Evolutionary conservation across 1,140 invertebrate species (phyloP).

Genomic region (Octopus bimaculoides): DNA sequence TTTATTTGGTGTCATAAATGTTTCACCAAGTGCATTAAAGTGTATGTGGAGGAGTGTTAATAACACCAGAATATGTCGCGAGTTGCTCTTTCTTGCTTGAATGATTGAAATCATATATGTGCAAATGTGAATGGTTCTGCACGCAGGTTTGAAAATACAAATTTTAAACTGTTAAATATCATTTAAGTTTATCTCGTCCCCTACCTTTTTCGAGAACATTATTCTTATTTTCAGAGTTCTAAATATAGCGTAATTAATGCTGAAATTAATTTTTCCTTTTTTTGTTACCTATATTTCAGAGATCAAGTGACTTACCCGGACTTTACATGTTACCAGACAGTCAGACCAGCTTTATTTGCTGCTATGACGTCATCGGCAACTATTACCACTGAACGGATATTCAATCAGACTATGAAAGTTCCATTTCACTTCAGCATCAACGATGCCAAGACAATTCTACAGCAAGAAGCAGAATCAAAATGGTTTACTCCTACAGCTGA

Average conservation of each 20-base stretch:
- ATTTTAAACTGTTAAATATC: no score
- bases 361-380: background rate
- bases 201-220: no score
- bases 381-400: background rate
- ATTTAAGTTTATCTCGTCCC: background rate
- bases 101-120: no score
- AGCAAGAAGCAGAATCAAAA: conserved; percentile 48
- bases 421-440: background rate
- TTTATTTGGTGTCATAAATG: no score
- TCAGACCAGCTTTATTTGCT: background rate
- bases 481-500: conserved; percentile 38
- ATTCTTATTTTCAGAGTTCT: no score
- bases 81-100: no score
- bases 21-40: no score
- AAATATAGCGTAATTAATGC: background rate
- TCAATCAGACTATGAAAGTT: background rate
- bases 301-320: background rate
- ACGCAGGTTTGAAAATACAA: no score
- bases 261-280: background rate
- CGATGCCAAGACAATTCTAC: background rate
- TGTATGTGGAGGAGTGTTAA: no score
- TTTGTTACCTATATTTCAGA: background rate
- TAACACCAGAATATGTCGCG: no score
- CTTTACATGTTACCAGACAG: background rate
- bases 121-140: no score